Evolutionary conservation across 2,888 invertebrate genomes (phyloP), one percentile per base, ranked within the genome.

Genomic region (Eristalis intricaria): DNA sequence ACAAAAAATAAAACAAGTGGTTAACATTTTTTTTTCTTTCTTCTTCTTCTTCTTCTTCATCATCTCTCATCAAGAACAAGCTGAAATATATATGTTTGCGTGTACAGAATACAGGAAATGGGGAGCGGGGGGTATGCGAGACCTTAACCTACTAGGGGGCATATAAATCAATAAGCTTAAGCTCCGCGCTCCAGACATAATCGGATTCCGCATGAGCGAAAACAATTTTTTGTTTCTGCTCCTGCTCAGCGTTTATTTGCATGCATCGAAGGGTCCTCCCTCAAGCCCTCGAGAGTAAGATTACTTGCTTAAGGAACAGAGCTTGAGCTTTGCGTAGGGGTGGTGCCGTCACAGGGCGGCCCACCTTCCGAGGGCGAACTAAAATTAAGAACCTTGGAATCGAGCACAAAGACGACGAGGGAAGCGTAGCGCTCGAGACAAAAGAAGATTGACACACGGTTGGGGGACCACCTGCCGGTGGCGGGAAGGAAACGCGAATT

Each of bases 91-190:
- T 15, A 22, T 10, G 8, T 32, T 32, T 32, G 32, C 32, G 32
- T 32, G 32, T 10, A 32, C 32, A 32, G 32, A 19, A 60, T 50
- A 50, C n/a, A 50, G 8, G 2, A 19, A 1, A 50, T 13, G 7
- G 5, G n/a, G 1, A 5, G 10, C 50, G 26, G 7, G 22, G 43
- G 19, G 63, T 19, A 50, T 35, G 13, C 26, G 29, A 64, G 56
- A 40, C 81, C 75, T 75, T 81, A 75, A 81, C 75, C 74, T 64
- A 75, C 69, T 81, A 19, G n/a, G 11, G 32, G 11, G 32, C 66
- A 80, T 80, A 61, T 80, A 66, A 81, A 78, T 84, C 84, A 79
- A 84, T 84, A 84, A 22, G 65, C 58, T 64, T 76, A 66, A 13
- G 19, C 60, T 66, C 50, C 43, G 11, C 32, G 15, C 64, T 1